Conservation (phyloP, 2,888 invertebrate species). For the Tromatobia lineatoria region DNA sequence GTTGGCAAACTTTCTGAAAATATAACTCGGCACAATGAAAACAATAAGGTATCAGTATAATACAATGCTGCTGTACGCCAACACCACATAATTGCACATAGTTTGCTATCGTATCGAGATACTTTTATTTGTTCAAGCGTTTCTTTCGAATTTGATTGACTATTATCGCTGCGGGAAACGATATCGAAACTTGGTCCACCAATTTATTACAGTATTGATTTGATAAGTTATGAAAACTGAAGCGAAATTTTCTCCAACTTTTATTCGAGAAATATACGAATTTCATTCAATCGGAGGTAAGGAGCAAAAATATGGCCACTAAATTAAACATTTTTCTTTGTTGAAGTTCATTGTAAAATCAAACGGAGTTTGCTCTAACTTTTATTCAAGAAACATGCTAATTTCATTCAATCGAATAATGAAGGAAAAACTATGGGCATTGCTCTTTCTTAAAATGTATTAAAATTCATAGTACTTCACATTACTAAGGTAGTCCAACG, state of each 20-base stretch:
- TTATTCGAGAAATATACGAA: background rate
- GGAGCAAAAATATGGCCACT: too few relatives aligned
- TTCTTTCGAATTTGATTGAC: conserved; percentile 15
- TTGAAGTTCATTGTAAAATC: too few relatives aligned
- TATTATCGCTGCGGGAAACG: conserved; percentile 17
- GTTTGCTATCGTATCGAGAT: background rate
- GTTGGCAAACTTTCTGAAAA: conserved; percentile 11
- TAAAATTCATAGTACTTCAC: background rate
- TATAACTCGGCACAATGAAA: conserved; percentile 23
- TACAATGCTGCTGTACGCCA: background rate
- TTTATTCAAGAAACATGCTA: too few relatives aligned
- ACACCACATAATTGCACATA: background rate
- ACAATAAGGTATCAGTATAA: background rate
- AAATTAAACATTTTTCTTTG: too few relatives aligned
- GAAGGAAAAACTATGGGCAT: background rate
- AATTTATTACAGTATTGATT: conserved; percentile 2
- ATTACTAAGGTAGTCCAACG: too few relatives aligned
- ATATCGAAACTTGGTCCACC: conserved; percentile 23
- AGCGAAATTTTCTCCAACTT: background rate
- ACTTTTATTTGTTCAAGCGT: conserved; percentile 29
- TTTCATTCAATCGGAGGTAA: background rate
- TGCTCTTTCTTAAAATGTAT: background rate
- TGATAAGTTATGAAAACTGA: background rate
- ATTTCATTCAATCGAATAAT: too few relatives aligned
- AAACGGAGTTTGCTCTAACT: too few relatives aligned